Base-by-base conservation (phyloP, 2,113 vertebrate species). In the Perccottus glenii region DNA sequence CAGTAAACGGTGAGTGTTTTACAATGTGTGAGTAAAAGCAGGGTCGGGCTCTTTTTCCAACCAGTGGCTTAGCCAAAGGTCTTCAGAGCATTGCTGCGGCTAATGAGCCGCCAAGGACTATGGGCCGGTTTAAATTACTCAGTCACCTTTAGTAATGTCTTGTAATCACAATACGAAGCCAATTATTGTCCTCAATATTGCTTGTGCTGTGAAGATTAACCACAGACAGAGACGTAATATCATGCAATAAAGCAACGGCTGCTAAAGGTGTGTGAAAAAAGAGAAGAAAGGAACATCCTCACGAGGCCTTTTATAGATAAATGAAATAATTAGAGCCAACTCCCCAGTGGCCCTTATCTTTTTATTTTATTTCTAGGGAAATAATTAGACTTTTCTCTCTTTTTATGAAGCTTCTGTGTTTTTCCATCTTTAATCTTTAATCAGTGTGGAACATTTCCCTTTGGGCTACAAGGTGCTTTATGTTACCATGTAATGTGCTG, bases 281-380 rank as follows among this genome's bases (percentile, higher is more conserved):
- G 47, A 84, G 87, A 82, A 64, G 62, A 61, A 73, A 63, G 72
- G 81, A 86, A 74, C 70, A 85, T 89, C 85, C 90, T 87, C 87
- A 84, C 36, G 84, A 90, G 90, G 72, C 85, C 87, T 89, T 89
- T 90, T 90, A 90, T 71, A 87, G 90, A 91, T 91, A 92, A 92
- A 92, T 92, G 83, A 93, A 92, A 93, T 91, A 91, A 92, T 93
- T 92, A 93, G 84, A 84, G 70, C 56, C 72, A 85, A 78, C 80
- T 92, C 92, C 91, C 90, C 72, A 65, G 87, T 88, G 91, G 85
- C 85, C 67, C 69, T 76, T 72, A 85, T 56, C 78, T 62, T 86
- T 90, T 88, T 87, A 87, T 87, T 92, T 91, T 74, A 90, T 89
- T 92, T 92, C 77, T 60, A 80, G 72, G 77, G 84, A 91, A 92